Percentiles rank a stretch among this genome's conserved stretches.
phyloP scores from a whole-genome alignment of 2,888 invertebrate species.

The Drosophila putrida region DNA sequence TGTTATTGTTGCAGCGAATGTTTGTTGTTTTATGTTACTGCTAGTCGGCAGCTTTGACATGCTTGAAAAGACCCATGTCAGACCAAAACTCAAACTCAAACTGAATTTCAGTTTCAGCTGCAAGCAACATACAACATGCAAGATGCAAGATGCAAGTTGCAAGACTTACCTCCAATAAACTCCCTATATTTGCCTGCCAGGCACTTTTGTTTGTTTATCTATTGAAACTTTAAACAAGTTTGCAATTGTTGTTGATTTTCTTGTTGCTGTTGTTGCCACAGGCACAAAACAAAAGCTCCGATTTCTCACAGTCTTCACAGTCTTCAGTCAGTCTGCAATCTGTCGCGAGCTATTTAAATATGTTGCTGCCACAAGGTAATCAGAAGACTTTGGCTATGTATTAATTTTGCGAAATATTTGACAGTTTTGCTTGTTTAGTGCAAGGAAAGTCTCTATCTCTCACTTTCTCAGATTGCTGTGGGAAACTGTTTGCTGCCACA shows the following conservation, averaged over 20 bases:
- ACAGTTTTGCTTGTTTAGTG: neutral
- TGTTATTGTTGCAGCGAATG: constrained; percentile 24
- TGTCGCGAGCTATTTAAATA: constrained; percentile 40
- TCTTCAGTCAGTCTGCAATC: constrained; percentile 29
- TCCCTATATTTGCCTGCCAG: constrained; percentile 41
- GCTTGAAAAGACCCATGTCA: constrained; percentile 73
- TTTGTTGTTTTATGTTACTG: constrained; percentile 49
- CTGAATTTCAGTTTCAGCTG: constrained; percentile 2
- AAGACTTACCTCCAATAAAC: constrained; percentile 20
- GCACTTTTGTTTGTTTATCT: constrained; percentile 74
- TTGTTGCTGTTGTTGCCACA: constrained; percentile 30
- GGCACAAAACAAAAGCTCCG: constrained; percentile 32
- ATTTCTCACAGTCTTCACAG: constrained; percentile 29
- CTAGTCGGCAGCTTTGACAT: constrained; percentile 72
- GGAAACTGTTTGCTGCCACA: constrained; percentile 46
- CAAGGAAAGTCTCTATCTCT: neutral
- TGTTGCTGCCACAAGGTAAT: constrained; percentile 34
- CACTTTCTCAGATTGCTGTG: constrained; percentile 18
- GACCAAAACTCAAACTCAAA: constrained; percentile 34
- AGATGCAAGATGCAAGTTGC: constrained; percentile 24
- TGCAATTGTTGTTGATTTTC: constrained; percentile 35
- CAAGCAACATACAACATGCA: constrained; percentile 28
- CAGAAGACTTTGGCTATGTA: constrained; percentile 22
- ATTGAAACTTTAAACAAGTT: constrained; percentile 78
- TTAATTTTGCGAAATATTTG: constrained; percentile 27